Percentiles rank a stretch among this genome's conserved stretches.
phyloP scores from a whole-genome alignment of 2,797 vertebrate genomes.

The Brachymystax lenok region DNA sequence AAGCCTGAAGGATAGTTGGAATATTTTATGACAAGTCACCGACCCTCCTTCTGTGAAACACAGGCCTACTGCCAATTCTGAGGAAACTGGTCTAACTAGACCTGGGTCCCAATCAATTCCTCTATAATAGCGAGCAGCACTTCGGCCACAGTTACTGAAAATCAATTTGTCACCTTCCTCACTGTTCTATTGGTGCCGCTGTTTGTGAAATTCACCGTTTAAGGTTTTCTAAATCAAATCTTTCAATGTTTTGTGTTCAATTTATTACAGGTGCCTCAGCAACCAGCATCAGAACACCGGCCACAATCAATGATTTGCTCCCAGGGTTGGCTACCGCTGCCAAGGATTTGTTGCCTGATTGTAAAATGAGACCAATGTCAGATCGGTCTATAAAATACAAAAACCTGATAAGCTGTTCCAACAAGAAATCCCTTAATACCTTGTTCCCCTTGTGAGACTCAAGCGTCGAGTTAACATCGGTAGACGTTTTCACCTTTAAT shows the following conservation, averaged over 20 bases:
- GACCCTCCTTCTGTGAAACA: background rate
- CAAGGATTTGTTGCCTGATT: conserved; percentile 7
- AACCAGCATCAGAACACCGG: background rate
- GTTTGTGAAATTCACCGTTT: conserved; percentile 16
- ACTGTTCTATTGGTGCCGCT: conserved; percentile 6
- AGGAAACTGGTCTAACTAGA: conserved; percentile 1
- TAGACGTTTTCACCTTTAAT: background rate
- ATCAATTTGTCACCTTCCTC: conserved; percentile 21
- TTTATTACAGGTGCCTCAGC: conserved; percentile 15
- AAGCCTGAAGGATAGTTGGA: too few relatives aligned
- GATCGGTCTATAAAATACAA: background rate
- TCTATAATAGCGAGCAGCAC: conserved; percentile 13
- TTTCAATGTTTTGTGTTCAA: conserved; percentile 12
- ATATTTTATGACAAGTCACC: conserved; percentile 6
- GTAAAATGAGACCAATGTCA: background rate
- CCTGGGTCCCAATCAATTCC: conserved; percentile 17
- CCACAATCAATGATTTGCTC: conserved; percentile 27
- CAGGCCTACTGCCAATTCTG: conserved; percentile 6
- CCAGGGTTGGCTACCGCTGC: conserved; percentile 5
- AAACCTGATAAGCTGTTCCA: background rate
- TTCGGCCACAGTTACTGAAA: conserved; percentile 16
- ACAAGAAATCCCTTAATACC: background rate
- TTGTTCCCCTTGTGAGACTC: background rate
- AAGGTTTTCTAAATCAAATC: conserved; percentile 16
- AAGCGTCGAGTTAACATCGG: background rate